Base-by-base conservation (phyloP, 2,888 invertebrate genomes). In the Venustoraphidia nigricollis region DNA sequence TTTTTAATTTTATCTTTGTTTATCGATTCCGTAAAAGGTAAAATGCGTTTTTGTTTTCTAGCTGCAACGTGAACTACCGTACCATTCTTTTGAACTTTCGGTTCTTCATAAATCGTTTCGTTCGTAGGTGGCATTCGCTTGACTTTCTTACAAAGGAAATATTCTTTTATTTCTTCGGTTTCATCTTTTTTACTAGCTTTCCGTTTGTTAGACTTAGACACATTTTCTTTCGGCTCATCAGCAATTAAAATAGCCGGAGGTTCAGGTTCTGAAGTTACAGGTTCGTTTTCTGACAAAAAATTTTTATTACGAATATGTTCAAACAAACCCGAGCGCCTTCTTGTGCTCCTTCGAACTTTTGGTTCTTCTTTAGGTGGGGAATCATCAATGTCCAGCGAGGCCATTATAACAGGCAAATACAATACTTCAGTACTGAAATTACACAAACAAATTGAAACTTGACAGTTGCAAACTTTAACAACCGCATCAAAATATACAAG, bases 1-100 rank as follows among this genome's bases (percentile, higher is more conserved):
- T 74, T 76, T 57, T 72, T 76, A 34, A 76, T 66, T 61, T 77
- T 77, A 42, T 71, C 71, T 56, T 72, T 71, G 41, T 70, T 70
- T 27, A 41, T 40, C 13, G 42, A 38, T 9, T 51, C 48, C 9
- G 10, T n/a, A 38, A 49, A 46, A 41, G 46, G 37, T 39, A 51
- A 35, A 37, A 47, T 40, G 41, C 51, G 36, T 46, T 34, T 44
- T 37, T 49, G 45, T 37, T 50, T 51, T 36, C 40, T 49, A 10
- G 34, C n/a, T 41, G 36, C 51, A 17, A 46, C 45, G 41, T 46
- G 46, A 38, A 44, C 13, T 9, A 49, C 17, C 34, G 17, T 34
- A 9, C 34, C 44, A 46, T 3, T 59, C 56, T 9, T 43, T 42
- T 6, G 48, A 55, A 36, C 52, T 53, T 47, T 50, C 47, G 56